Evolutionary conservation across 1,140 invertebrate genomes (phyloP), one percentile per base, ranked within the genome.

Genomic region (Macrocentrus cingulum): DNA sequence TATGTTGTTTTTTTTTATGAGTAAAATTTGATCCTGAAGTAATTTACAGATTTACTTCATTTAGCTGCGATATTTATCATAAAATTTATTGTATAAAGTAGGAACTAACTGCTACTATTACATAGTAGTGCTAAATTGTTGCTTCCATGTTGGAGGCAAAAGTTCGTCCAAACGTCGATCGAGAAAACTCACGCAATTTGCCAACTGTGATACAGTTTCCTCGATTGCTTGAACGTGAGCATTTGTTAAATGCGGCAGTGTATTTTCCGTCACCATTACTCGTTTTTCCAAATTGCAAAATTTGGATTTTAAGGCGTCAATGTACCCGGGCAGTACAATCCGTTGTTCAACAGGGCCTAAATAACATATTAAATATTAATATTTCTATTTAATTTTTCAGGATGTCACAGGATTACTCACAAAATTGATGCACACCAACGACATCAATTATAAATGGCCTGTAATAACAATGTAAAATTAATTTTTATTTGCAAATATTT

Each of bases 391-490:
- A 11, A 18, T 22, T 48, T 20, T n/a, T 29, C 16, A 25, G 1
- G 11, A 32, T n/a, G 49, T n/a, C n/a, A 19, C 18, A 44, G 8
- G 45, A 61, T 51, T 61, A 72, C 71, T 70, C 65, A 74, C 72
- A 73, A 62, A 70, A 76, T 65, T 76, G 74, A 64, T 76, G 74
- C 42, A 72, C 64, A 41, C 61, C 36, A 34, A 73, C 71, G 60
- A 76, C 67, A 56, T 76, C 74, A 15, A 74, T 65, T 23, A 76
- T 66, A 13, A 74, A 74, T 60, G 74, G 70, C 49, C 74, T 76
- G 32, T 9, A 65, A 70, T 55, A 56, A 50, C 22, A 34, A 36
- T 53, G 25, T n/a, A 23, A 39, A 20, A 57, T 46, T 48, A 52
- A 59, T 41, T 36, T 9, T 20, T 39, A 2, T 16, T 13, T 51